Conservation (phyloP, 37 sponge, comb jelly and placozoan genomes). For the Spongilla lacustris region DNA sequence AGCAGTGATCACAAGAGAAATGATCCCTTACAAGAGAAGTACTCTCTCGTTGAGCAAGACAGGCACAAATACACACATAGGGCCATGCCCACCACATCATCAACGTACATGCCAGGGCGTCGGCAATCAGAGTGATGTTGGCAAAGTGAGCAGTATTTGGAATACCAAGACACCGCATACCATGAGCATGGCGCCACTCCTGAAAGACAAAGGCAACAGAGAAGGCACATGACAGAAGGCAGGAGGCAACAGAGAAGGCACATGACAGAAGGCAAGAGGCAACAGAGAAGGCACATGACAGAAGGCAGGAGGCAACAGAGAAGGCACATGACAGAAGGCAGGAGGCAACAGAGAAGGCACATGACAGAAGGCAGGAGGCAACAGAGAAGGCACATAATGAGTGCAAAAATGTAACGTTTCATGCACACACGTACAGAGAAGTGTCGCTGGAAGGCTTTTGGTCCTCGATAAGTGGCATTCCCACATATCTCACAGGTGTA, state of each 20-base stretch:
- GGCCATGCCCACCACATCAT: too few species aligned
- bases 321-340: background rate
- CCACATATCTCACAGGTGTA: slow-evolving; percentile 99
- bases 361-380: background rate
- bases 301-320: background rate
- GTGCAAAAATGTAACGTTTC: background rate
- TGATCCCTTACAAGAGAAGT: too few species aligned
- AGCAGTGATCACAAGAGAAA: too few species aligned
- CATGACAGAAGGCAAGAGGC: background rate
- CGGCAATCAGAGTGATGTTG: slow-evolving; percentile 90
- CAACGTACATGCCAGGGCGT: slow-evolving; percentile 85
- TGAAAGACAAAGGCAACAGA: background rate
- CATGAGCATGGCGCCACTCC: slow-evolving; percentile 99
- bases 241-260: background rate
- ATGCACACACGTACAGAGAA: slow-evolving; percentile 74
- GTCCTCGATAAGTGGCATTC: slow-evolving; percentile 89
- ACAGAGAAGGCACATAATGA: background rate
- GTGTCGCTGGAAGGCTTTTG: slow-evolving; percentile 98
- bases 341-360: background rate
- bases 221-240: background rate
- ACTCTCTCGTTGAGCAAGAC: too few species aligned
- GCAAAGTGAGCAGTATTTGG: slow-evolving; percentile 99
- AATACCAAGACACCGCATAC: slow-evolving; percentile 98
- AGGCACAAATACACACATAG: too few species aligned
- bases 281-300: background rate